phyloP scores from a whole-genome alignment of 1,140 invertebrate species.

The Philaenus spumarius region DNA sequence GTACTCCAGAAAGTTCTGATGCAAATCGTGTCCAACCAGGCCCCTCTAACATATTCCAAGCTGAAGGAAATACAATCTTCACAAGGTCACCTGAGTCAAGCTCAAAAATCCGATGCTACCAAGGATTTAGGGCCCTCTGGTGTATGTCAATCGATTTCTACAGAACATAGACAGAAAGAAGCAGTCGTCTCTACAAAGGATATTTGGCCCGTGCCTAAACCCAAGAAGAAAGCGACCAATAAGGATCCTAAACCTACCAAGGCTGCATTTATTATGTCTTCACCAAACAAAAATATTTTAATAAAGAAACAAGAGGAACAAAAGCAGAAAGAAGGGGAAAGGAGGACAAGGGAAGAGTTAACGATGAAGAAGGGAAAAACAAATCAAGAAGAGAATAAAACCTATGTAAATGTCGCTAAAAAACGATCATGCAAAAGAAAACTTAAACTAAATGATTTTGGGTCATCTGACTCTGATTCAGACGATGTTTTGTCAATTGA shows the following conservation, averaged over 20 bases:
- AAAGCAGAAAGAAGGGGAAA: neutral
- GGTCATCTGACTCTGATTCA: neutral
- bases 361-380: neutral
- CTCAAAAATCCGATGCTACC: too few species aligned
- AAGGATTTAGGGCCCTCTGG: slow-evolving; percentile 4
- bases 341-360: neutral
- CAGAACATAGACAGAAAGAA: neutral
- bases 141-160: neutral
- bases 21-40: too few species aligned
- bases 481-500: neutral
- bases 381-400: neutral
- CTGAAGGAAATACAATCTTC: too few species aligned
- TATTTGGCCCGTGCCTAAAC: slow-evolving; percentile 8
- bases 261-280: slow-evolving; percentile 1
- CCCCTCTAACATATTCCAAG: too few species aligned
- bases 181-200: neutral
- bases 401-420: neutral
- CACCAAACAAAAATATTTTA: neutral
- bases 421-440: neutral
- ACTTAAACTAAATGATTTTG: neutral
- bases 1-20: too few species aligned
- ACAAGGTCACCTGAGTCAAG: too few species aligned
- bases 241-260: slow-evolving; percentile 1
- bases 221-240: slow-evolving; percentile 2
- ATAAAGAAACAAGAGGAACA: neutral